phyloP scores from a whole-genome alignment of 2,888 invertebrate genomes.

The Clistopyga incitator region DNA sequence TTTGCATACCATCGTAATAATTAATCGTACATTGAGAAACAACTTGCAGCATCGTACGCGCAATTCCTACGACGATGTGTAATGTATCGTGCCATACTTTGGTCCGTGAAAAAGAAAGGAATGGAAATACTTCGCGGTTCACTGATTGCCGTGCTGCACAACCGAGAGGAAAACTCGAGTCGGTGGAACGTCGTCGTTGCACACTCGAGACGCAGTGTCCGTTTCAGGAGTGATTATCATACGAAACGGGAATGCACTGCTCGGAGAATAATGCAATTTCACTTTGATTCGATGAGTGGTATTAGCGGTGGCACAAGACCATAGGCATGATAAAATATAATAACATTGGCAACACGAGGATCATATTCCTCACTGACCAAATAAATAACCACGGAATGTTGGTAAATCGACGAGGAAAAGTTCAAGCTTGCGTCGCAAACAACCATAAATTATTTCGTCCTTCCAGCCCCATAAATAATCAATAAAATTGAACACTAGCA shows the following conservation, averaged over 20 bases:
- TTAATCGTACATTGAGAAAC: slow-evolving; percentile 31
- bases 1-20: slow-evolving; percentile 13
- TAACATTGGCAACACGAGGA: slow-evolving; percentile 12
- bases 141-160: slow-evolving; percentile 63
- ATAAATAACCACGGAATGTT: too few relatives aligned
- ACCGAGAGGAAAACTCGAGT: slow-evolving; percentile 50
- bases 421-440: too few relatives aligned
- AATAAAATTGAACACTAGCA: neutral
- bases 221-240: slow-evolving; percentile 34
- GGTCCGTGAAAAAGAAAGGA: slow-evolving; percentile 61
- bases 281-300: slow-evolving; percentile 24
- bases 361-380: neutral
- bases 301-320: neutral
- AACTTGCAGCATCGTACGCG: slow-evolving; percentile 24
- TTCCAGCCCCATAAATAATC: neutral
- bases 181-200: slow-evolving; percentile 37
- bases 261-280: slow-evolving; percentile 13
- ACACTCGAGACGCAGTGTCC: slow-evolving; percentile 4
- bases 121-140: slow-evolving; percentile 68
- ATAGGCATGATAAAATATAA: slow-evolving; percentile 1
- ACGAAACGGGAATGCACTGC: slow-evolving; percentile 29
- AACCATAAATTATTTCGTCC: too few relatives aligned
- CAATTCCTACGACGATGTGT: slow-evolving; percentile 39
- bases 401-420: too few relatives aligned
- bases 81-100: slow-evolving; percentile 54